A percentile compares a stretch with the other conserved stretches of the same genome.
These are phyloP conservation scores for Daphoenositta chrysoptera DNA, from an alignment of 2,113 vertebrate genomes.

Conservation along the genomic window DNA sequence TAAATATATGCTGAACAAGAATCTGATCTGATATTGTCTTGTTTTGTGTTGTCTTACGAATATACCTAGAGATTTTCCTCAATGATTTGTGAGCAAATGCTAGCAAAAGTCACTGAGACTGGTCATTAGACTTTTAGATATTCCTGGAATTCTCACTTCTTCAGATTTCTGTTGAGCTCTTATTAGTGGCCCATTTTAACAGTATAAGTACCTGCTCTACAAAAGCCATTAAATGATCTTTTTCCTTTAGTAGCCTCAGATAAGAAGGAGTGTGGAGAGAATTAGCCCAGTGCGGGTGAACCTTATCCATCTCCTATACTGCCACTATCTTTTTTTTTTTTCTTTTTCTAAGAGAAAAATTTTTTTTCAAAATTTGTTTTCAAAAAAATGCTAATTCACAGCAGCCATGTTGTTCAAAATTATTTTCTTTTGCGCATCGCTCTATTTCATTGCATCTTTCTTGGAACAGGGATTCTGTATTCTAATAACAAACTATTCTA, in stretches of 20 bases:
- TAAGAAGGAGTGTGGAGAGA: not conserved
- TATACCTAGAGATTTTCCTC: not conserved
- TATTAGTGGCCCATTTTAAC: not conserved
- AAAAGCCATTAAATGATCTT: not conserved
- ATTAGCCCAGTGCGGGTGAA: not conserved
- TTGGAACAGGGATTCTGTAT: not conserved
- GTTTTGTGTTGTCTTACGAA: not conserved
- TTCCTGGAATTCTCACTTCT: not conserved
- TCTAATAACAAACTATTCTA: not conserved
- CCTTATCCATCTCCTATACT: not conserved
- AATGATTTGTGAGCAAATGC: not conserved
- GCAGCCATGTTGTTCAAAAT: not conserved
- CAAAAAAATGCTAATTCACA: not conserved
- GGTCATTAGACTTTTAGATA: not conserved
- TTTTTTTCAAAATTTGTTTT: too few species aligned
- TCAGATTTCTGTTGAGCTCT: not conserved
- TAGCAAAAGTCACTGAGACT: not conserved
- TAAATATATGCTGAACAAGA: not conserved
- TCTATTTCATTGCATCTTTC: not conserved
- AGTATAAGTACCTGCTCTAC: not conserved
- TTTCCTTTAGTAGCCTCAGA: not conserved
- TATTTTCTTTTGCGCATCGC: not conserved
- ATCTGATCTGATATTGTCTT: not conserved
- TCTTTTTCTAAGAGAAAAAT: too few species aligned
- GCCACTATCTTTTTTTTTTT: not conserved